phyloP scores from a whole-genome alignment of 2,113 vertebrate genomes.

The Thamnaconus septentrionalis region DNA sequence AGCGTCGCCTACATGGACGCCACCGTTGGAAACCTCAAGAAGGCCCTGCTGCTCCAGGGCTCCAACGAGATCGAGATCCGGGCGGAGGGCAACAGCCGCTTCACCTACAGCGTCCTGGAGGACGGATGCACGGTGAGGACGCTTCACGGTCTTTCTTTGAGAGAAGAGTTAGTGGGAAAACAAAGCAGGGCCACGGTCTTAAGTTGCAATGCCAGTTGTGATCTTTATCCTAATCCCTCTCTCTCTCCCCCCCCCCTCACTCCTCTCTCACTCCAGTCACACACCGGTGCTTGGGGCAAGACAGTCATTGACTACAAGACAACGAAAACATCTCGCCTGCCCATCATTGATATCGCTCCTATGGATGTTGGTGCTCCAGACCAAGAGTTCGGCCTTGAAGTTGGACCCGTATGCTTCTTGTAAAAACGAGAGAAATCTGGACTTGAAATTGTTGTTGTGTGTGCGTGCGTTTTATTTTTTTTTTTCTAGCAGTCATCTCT shows the following conservation, averaged over 20 bases:
- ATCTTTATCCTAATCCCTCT: conserved; percentile 1
- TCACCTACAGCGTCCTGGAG: conserved; percentile 90
- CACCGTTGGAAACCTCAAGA: conserved; percentile 91
- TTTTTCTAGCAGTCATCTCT: conserved; percentile 94
- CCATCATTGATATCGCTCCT: conserved; percentile 97
- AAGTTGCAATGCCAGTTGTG: neutral
- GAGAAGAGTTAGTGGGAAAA: neutral
- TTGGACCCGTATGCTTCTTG: conserved; percentile 98
- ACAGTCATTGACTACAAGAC: conserved; percentile 99
- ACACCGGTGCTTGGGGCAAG: conserved; percentile 95
- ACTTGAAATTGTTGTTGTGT: conserved; percentile 90
- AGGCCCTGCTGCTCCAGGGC: conserved; percentile 93
- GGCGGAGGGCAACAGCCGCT: conserved; percentile 98
- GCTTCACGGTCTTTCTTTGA: neutral
- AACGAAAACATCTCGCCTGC: conserved; percentile 95
- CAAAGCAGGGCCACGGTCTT: neutral
- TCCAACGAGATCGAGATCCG: conserved; percentile 98
- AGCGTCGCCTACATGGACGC: conserved; percentile 97
- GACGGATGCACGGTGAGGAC: conserved; percentile 94
- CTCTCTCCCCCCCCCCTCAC: conserved; percentile 7
- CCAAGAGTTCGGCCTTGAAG: conserved; percentile 96
- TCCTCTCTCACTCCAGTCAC: conserved; percentile 81
- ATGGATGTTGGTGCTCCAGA: conserved; percentile 96
- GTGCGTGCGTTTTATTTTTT: conserved; percentile 69
- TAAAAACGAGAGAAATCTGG: conserved; percentile 95